A percentile compares a stretch with the other conserved stretches of the same genome.
Conservation (phyloP, 2,113 vertebrate species). For the Silurus asotus region DNA sequence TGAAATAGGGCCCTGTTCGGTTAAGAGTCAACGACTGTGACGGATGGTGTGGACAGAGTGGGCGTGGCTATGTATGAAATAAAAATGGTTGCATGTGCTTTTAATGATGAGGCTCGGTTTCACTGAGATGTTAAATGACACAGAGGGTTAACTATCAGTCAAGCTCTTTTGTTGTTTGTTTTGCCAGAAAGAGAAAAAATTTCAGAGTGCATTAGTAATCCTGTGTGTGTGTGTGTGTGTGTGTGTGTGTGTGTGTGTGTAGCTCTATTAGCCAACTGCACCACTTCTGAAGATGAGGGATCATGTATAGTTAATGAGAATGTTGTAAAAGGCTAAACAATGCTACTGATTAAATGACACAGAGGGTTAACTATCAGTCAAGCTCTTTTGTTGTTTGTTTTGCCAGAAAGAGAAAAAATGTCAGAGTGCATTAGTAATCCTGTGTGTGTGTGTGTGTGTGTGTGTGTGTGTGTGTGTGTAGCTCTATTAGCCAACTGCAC, state of each 20-base stretch:
- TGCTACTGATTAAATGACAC: too few species aligned
- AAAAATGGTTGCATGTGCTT: constrained; percentile 44
- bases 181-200: constrained; percentile 19
- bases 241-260: constrained; percentile 25
- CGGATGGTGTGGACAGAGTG: constrained; percentile 28
- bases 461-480: neutral
- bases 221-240: constrained; percentile 17
- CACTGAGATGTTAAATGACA: constrained; percentile 46
- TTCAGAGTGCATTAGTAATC: constrained; percentile 19
- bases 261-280: too few species aligned
- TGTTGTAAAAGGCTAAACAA: too few species aligned
- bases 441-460: constrained; percentile 20
- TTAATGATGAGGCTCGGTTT: constrained; percentile 40
- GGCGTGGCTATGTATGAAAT: constrained; percentile 30
- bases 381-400: too few species aligned
- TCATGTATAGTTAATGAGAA: too few species aligned
- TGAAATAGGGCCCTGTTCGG: constrained; percentile 32
- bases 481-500: neutral
- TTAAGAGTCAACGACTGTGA: constrained; percentile 26
- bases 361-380: too few species aligned
- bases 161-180: constrained; percentile 27
- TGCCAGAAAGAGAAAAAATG: too few species aligned
- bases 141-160: constrained; percentile 39
- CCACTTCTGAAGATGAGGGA: too few species aligned
- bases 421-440: too few species aligned